Conservation (phyloP, 2,113 vertebrate species). For the Psittacus erithacus region DNA sequence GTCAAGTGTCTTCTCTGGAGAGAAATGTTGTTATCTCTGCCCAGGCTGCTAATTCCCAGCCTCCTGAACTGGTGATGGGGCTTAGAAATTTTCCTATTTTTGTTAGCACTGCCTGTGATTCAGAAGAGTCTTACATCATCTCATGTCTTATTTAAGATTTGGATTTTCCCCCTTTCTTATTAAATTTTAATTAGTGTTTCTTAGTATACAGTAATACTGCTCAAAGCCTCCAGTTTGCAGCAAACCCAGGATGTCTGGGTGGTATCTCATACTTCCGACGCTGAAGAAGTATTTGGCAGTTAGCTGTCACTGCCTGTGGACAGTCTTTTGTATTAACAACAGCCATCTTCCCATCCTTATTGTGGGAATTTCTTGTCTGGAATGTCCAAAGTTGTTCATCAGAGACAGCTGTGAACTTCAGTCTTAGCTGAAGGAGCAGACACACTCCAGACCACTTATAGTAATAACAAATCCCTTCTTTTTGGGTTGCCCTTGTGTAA, state of each 20-base stretch:
- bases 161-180: not conserved
- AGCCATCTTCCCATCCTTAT: not conserved
- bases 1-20: not conserved
- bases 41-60: not conserved
- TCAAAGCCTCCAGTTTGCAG: not conserved
- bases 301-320: not conserved
- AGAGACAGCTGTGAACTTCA: not conserved
- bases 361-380: not conserved
- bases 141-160: not conserved
- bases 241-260: not conserved
- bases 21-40: not conserved
- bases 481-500: not conserved
- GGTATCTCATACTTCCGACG: not conserved
- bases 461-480: not conserved
- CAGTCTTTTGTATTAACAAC: not conserved
- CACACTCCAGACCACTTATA: not conserved
- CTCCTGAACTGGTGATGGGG: not conserved
- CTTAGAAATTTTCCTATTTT: not conserved
- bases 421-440: not conserved
- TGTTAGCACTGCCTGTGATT: not conserved
- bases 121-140: not conserved
- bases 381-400: not conserved
- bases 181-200: not conserved
- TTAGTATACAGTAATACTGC: not conserved
- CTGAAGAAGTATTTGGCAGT: not conserved